Percentiles rank a stretch among this genome's conserved stretches.
Conservation (phyloP, 2,113 vertebrate species). For the Varanus komodoensis region DNA sequence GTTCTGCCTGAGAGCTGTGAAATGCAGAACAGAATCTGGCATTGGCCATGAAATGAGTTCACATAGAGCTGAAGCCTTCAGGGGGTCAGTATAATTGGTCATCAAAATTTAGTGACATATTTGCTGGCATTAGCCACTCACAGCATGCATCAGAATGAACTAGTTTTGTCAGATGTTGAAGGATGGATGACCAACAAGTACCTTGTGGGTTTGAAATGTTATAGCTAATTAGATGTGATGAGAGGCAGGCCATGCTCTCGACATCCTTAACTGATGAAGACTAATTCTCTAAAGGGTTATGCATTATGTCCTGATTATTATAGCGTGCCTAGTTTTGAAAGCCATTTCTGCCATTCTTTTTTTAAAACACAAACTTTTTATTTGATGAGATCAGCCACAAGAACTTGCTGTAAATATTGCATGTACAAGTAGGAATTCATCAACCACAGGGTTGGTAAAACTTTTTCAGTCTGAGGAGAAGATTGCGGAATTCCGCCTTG, state of each 20-base stretch:
- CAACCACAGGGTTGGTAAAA: background rate
- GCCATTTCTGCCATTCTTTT: background rate
- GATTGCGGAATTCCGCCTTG: too few species aligned
- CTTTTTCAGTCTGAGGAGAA: too few species aligned
- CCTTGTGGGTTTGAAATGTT: background rate
- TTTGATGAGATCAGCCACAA: background rate
- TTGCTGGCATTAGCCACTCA: background rate
- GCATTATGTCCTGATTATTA: background rate
- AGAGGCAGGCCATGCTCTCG: background rate
- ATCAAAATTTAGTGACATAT: background rate
- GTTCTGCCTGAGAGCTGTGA: conserved; percentile 1
- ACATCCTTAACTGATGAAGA: background rate
- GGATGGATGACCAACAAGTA: background rate
- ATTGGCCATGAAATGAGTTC: background rate
- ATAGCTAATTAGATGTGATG: conserved; percentile 3
- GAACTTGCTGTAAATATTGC: background rate
- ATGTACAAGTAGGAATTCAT: background rate
- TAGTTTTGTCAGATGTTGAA: background rate
- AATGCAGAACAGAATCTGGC: background rate
- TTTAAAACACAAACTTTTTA: background rate
- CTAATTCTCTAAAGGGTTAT: background rate
- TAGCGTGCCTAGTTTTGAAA: background rate
- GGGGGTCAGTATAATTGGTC: conserved; percentile 19
- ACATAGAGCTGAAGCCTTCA: background rate
- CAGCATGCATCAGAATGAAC: background rate